Evolutionary conservation across 2,888 invertebrate species (phyloP).

Genomic region (Orthosia gothica): DNA sequence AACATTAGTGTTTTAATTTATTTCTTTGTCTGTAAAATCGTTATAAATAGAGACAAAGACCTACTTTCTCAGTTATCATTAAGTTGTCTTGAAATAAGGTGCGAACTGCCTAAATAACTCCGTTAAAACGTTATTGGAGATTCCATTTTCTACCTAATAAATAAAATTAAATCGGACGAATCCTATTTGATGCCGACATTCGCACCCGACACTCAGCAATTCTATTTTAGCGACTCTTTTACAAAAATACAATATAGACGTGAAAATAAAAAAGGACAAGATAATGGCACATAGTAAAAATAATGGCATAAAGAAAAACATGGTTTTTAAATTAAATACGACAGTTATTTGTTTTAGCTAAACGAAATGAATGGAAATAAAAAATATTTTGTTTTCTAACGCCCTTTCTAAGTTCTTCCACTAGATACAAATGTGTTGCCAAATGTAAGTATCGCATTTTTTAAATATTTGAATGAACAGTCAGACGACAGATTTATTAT

Average conservation of each 20-base stretch:
- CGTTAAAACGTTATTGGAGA: conserved; percentile 8
- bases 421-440: too few species aligned
- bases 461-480: too few species aligned
- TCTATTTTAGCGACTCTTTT: conserved; percentile 4
- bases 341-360: conserved; percentile 1
- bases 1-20: too few species aligned
- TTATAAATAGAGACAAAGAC: too few species aligned
- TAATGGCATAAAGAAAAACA: background rate
- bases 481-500: too few species aligned
- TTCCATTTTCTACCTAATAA: background rate
- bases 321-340: background rate
- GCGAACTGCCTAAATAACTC: background rate
- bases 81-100: background rate
- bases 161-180: conserved; percentile 30
- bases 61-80: background rate
- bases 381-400: too few species aligned
- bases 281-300: background rate
- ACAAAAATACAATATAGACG: conserved; percentile 2
- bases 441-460: too few species aligned
- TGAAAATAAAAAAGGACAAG: conserved; percentile 11
- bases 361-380: too few species aligned
- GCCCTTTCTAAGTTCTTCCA: too few species aligned
- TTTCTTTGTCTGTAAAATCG: too few species aligned
- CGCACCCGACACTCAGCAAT: background rate
- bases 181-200: conserved; percentile 14